A percentile compares a stretch with the other conserved stretches of the same genome.
Evolutionary conservation across 2,888 invertebrate genomes (phyloP).

Genomic region (Tetragonisca angustula): DNA sequence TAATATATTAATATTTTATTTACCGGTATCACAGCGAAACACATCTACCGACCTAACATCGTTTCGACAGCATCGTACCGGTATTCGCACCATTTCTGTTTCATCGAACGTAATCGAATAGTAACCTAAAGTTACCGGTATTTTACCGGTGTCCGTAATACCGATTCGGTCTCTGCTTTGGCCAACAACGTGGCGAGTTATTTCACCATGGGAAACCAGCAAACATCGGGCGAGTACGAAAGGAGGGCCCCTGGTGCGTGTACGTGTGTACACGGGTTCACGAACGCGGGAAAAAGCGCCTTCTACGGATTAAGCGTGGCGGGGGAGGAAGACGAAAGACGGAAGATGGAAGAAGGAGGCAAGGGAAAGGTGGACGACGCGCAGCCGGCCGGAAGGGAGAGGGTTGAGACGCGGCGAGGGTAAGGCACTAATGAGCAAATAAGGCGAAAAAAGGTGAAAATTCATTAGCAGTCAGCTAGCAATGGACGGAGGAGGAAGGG

Average conservation of each 20-base stretch:
- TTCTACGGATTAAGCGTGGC: conserved; percentile 35
- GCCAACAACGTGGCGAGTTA: neutral
- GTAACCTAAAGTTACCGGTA: too few species aligned
- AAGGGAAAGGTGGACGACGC: conserved; percentile 37
- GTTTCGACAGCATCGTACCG: too few species aligned
- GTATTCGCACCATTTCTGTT: too few species aligned
- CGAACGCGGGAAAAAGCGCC: conserved; percentile 39
- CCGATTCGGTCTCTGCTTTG: neutral
- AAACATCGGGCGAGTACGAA: neutral
- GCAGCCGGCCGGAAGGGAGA: neutral
- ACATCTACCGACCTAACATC: too few species aligned
- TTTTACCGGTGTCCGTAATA: too few species aligned
- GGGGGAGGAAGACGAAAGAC: conserved; percentile 40
- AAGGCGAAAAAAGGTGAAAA: conserved; percentile 80
- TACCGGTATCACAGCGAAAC: too few species aligned
- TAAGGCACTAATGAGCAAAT: conserved; percentile 80
- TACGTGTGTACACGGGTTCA: conserved; percentile 27
- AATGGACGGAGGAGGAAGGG: conserved; percentile 72
- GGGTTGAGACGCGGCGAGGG: conserved; percentile 67
- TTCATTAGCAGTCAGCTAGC: conserved; percentile 80
- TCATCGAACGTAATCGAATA: too few species aligned
- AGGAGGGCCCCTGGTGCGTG: neutral
- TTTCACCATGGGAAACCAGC: neutral
- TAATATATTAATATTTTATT: too few species aligned
- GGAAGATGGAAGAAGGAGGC: conserved; percentile 21